These are phyloP conservation scores for Caenorhabditis sp. DNA, from an alignment of 2,888 invertebrate species.

Conservation along the genomic window DNA sequence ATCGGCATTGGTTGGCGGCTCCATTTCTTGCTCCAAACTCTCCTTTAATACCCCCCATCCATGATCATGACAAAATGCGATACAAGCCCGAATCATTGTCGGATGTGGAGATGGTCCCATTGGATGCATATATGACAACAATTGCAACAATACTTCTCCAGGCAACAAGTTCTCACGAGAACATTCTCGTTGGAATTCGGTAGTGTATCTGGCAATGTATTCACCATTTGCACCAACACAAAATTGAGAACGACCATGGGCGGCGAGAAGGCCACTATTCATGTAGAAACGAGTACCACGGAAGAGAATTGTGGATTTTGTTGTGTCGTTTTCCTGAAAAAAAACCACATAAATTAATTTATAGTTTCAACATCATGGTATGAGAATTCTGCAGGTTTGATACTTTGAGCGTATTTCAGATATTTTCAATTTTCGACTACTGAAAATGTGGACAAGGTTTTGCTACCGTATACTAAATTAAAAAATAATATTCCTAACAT, in stretches of 20 bases:
- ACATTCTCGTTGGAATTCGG: constrained; percentile 45
- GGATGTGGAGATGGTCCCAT: constrained; percentile 39
- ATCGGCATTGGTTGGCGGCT: constrained; percentile 43
- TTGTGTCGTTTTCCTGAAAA: constrained; percentile 21
- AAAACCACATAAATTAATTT: too few species aligned
- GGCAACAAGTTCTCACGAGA: constrained; percentile 30
- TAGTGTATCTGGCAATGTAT: constrained; percentile 42
- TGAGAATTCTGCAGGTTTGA: too few species aligned
- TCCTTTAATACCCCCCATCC: constrained; percentile 49
- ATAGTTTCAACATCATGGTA: too few species aligned
- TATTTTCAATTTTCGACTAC: too few species aligned
- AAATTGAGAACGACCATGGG: constrained; percentile 43
- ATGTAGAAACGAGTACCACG: constrained; percentile 50
- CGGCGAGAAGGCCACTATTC: constrained; percentile 51
- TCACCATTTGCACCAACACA: constrained; percentile 43
- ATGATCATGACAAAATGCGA: constrained; percentile 54
- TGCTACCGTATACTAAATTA: too few species aligned
- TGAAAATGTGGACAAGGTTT: too few species aligned
- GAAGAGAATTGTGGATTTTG: constrained; percentile 39
- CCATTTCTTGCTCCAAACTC: constrained; percentile 46
- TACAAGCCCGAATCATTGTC: constrained; percentile 50
- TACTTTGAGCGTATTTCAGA: too few species aligned
- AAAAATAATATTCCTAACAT: too few species aligned
- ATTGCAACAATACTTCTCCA: constrained; percentile 45
- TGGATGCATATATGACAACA: constrained; percentile 49